Base-by-base conservation (phyloP, 2,888 invertebrate genomes). In the Linyphia triangularis region DNA sequence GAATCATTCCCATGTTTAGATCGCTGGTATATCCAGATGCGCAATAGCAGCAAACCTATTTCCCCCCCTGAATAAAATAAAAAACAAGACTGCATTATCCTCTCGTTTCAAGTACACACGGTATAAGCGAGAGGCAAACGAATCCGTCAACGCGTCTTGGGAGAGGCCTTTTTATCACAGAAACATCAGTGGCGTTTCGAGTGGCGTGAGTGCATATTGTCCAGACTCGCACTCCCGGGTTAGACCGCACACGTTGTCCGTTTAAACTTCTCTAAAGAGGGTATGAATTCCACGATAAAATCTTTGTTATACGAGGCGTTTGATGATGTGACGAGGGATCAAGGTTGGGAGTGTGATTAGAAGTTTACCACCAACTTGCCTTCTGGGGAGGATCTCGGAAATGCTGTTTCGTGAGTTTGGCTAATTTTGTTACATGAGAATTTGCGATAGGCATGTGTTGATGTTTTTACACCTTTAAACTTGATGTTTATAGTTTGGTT, bases 121-220 rank as follows among this genome's bases (percentile, higher is more conserved):
- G 75, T 16, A 78, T 65, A 40, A 65, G 65, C 78, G 63, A 63
- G 63, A 69, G 22, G 65, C 28, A 61, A 51, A 63, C 43, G 59
- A 22, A 43, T 83, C 83, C 26, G 72, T 83, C 83, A 73, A 33
- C 83, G 61, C 73, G 22, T 24, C 43, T 72, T 40, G 83, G 83
- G 83, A 51, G 83, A 43, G 72, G 73, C 73, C 57, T 30, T 51
- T 73, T 83, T 83, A 83, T 83, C 83, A 73, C 83, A 16, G 61
- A 2, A 24, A 22, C 10, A 9, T 61, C 19, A 33, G 70, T 28
- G 51, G 75, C 61, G 61, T 79, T 43, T 79, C 78, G 63, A 79
- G 83, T 83, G 83, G 83, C 83, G 83, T 40, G 63, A 83, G 43
- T 33, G 63, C 43, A 83, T 63, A 26, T 24, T 73, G 40, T 83